phyloP scores from a whole-genome alignment of 2,888 invertebrate species.

The Acutogordius australiensis region DNA sequence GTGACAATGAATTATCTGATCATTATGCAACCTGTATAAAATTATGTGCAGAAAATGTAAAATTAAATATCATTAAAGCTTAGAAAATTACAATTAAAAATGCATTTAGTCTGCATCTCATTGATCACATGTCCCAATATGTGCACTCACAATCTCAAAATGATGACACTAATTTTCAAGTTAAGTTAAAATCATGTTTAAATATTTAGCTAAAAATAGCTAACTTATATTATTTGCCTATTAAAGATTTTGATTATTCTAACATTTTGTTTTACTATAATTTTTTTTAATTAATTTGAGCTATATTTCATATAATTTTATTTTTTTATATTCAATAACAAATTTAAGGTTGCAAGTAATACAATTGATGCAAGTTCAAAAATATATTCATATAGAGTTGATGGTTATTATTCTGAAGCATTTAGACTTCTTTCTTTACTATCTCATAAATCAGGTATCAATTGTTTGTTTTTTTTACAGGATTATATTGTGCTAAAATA shows the following conservation, averaged over 20 bases:
- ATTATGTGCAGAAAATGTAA: constrained; percentile 9
- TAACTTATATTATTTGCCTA: too few species aligned
- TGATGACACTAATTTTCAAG: constrained; percentile 8
- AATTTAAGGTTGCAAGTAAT: constrained; percentile 2
- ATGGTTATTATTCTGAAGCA: background rate
- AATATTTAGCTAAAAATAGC: too few species aligned
- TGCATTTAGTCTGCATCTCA: constrained; percentile 7
- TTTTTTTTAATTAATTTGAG: too few species aligned
- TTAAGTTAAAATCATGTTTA: too few species aligned
- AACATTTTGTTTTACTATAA: too few species aligned
- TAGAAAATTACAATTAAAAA: constrained; percentile 4
- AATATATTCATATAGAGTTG: constrained; percentile 10
- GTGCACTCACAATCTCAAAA: background rate
- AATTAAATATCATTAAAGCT: background rate
- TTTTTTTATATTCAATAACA: too few species aligned
- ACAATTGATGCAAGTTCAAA: background rate
- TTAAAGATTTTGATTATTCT: too few species aligned
- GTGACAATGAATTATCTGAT: background rate
- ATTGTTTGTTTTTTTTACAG: too few species aligned
- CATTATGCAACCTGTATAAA: background rate
- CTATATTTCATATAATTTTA: too few species aligned
- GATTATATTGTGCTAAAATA: too few species aligned
- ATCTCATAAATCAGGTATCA: background rate
- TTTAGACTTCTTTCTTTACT: background rate
- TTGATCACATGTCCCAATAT: constrained; percentile 6